Evolutionary conservation across 2,797 vertebrate species (phyloP).

Genomic region (Leptodactylus fallax): DNA sequence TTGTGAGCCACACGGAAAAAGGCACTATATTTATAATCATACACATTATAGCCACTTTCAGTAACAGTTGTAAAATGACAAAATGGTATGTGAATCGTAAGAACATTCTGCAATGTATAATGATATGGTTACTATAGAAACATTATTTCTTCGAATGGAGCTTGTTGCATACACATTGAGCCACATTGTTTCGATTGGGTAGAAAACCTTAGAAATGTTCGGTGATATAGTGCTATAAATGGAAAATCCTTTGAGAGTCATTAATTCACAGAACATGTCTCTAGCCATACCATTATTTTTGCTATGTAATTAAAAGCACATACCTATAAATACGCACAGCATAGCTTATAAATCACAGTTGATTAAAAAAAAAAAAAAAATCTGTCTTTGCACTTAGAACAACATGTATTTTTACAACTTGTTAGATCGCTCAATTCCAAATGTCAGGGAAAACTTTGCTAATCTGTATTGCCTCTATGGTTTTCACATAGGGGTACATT

Average conservation of each 20-base stretch:
- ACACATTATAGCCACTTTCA: conserved; percentile 35
- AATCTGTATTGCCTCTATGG: background rate
- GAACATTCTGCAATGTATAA: conserved; percentile 45
- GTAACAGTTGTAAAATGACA: conserved; percentile 39
- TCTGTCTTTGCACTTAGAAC: background rate
- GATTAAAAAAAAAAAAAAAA: background rate
- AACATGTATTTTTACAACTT: background rate
- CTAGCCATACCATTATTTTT: conserved; percentile 23
- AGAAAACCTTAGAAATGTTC: conserved; percentile 26
- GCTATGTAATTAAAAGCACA: conserved; percentile 39
- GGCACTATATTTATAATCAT: conserved; percentile 40
- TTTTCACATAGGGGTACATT: background rate
- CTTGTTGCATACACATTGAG: conserved; percentile 26
- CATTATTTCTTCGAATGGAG: conserved; percentile 21
- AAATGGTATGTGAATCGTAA: conserved; percentile 32
- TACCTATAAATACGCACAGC: conserved; percentile 4
- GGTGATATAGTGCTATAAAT: conserved; percentile 36
- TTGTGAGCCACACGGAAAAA: background rate
- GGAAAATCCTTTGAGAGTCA: conserved; percentile 34
- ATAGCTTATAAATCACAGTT: conserved; percentile 12
- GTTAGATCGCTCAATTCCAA: background rate
- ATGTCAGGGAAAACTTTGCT: background rate
- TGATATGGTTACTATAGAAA: conserved; percentile 56
- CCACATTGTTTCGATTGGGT: conserved; percentile 32
- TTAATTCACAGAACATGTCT: conserved; percentile 26